These are phyloP conservation scores for Lottia gigantea DNA, from an alignment of 2,888 invertebrate species.

Conservation along the genomic window DNA sequence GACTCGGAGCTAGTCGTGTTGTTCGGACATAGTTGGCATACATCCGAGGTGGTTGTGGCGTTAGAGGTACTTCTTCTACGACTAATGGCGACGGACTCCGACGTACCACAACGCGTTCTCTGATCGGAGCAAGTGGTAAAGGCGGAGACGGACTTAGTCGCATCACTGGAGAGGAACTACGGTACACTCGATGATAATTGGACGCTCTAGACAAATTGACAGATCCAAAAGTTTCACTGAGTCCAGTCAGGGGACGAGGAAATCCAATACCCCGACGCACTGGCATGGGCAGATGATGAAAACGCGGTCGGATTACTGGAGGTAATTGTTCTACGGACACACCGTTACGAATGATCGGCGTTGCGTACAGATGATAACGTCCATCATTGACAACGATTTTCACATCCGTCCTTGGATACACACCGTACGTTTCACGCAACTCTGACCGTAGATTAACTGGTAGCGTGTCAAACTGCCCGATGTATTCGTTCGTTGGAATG, in stretches of 20 bases:
- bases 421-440: constrained; percentile 31
- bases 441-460: constrained; percentile 33
- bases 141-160: too few species aligned
- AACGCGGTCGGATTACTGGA: not conserved
- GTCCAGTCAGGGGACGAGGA: not conserved
- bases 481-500: constrained; percentile 13
- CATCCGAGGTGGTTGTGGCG: not conserved
- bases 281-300: not conserved
- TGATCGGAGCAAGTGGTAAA: not conserved
- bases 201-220: not conserved
- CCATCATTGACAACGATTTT: constrained; percentile 28
- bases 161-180: not conserved
- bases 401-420: constrained; percentile 32
- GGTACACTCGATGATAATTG: not conserved
- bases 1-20: not conserved
- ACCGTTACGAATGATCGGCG: constrained; percentile 13
- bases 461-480: constrained; percentile 27
- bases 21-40: not conserved
- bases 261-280: not conserved
- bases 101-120: not conserved
- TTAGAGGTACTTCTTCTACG: not conserved
- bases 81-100: not conserved
- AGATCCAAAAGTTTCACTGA: not conserved
- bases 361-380: constrained; percentile 37
- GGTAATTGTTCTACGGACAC: not conserved